Base-by-base conservation (phyloP, 2,888 invertebrate species). In the Harmothoe impar region DNA sequence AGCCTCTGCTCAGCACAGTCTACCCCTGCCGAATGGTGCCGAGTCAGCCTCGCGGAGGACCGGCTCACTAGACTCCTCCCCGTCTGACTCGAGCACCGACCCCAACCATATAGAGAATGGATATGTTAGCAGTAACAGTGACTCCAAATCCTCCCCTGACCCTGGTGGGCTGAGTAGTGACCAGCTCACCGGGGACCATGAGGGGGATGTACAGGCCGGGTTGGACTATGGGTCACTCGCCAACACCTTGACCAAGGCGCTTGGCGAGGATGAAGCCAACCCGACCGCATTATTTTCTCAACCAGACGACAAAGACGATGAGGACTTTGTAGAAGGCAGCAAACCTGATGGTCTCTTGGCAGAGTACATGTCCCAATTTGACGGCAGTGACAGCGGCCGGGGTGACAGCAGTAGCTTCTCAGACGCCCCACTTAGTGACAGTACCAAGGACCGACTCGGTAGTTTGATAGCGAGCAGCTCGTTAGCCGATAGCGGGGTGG, bases 231-330 rank as follows among this genome's bases (percentile, higher is more conserved):
- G 91, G 77, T 89, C 91, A 35, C 91, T 94, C 43, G 93, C 94
- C 20, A 91, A 93, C 54, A 93, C 93, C 84, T 91, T 94, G 54
- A 93, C 93, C 56, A 86, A 93, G 52, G 94, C 94, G 31, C 91
- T 94, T 20, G 93, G 94, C n/a, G 93, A 94, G 84, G 68, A 68
- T 10, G 90, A 90, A 51, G 10, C 15, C 7, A 54, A 29, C n/a
- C 23, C 33, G 5, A n/a, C 81, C 17, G n/a, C 29, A n/a, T 43
- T 43, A 43, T 43, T 43, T 43, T 52, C 86, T 17, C n/a, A 23
- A 31, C 3, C 15, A 0, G 29, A 54, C 1, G 52, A 54, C 25
- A 56, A 25, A 52, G 35, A 68, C 10, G 72, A 84, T 29, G 35
- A 56, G 31, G 31, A 78, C 23, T 23, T 54, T 29, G 77, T 33